Evolutionary conservation across 2,888 invertebrate species (phyloP).

Genomic region (Scaptodrosophila latifasciaeformis): DNA sequence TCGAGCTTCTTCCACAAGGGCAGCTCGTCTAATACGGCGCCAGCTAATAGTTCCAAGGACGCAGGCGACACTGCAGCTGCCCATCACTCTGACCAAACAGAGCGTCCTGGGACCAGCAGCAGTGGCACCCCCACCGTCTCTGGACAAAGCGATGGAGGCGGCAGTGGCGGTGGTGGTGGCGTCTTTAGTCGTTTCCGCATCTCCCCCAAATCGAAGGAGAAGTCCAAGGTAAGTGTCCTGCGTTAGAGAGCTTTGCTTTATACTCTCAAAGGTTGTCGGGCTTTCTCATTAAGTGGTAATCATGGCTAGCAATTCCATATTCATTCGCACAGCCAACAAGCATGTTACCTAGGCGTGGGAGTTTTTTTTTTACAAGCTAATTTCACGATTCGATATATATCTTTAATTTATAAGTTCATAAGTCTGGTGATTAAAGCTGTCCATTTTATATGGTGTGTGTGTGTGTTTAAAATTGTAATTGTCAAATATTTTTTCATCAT

Average conservation of each 20-base stretch:
- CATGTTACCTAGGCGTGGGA: too few species aligned
- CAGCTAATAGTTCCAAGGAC: slow-evolving; percentile 41
- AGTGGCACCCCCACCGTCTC: slow-evolving; percentile 63
- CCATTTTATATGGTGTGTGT: slow-evolving; percentile 16
- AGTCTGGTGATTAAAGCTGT: too few species aligned
- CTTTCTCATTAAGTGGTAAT: too few species aligned
- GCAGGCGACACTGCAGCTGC: slow-evolving; percentile 61
- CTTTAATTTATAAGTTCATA: too few species aligned
- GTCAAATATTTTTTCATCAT: slow-evolving; percentile 44
- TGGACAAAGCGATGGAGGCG: slow-evolving; percentile 42
- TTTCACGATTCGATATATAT: too few species aligned
- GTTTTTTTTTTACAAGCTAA: too few species aligned
- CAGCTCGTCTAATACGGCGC: slow-evolving; percentile 49
- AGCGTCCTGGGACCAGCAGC: slow-evolving; percentile 77
- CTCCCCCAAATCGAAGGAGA: slow-evolving; percentile 79
- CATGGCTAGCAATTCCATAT: neutral
- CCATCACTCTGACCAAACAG: slow-evolving; percentile 79
- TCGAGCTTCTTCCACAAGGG: slow-evolving; percentile 88
- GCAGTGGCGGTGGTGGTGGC: slow-evolving; percentile 51
- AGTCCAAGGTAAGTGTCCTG: slow-evolving; percentile 78
- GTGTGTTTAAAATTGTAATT: slow-evolving; percentile 34
- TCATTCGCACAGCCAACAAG: neutral
- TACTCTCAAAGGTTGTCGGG: too few species aligned
- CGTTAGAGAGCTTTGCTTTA: too few species aligned
- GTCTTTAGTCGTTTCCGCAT: slow-evolving; percentile 79